phyloP scores from a whole-genome alignment of 2,888 invertebrate genomes.

The Mycalesis mineus region DNA sequence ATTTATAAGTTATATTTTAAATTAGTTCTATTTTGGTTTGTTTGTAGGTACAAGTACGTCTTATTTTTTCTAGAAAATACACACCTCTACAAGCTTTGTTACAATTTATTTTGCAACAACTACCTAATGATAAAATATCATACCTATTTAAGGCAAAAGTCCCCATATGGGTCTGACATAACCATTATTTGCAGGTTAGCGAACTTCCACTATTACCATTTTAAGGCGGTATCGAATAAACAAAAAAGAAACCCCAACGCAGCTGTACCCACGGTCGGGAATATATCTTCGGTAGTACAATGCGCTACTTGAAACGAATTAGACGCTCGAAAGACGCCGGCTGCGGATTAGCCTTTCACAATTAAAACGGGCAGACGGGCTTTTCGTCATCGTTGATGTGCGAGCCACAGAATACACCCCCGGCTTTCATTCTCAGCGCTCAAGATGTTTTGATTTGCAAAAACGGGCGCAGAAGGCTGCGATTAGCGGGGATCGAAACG shows the following conservation, averaged over 20 bases:
- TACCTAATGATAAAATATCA: no score
- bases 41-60: no score
- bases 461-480: conserved; percentile 36
- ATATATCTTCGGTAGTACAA: conserved; percentile 42
- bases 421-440: conserved; percentile 41
- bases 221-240: no score
- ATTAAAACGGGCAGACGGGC: conserved; percentile 54
- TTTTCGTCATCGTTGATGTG: conserved; percentile 44
- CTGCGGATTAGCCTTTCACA: conserved; percentile 57
- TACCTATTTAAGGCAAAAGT: no score
- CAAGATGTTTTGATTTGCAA: conserved; percentile 47
- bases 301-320: conserved; percentile 63
- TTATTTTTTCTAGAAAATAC: no score
- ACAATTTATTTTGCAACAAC: no score
- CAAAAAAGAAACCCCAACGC: conserved; percentile 28
- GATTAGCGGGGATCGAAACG: conserved; percentile 30
- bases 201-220: no score
- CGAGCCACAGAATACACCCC: conserved; percentile 45
- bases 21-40: no score
- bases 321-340: conserved; percentile 54
- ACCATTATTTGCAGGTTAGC: no score
- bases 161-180: no score
- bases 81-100: no score
- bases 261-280: conserved; percentile 44
- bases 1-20: no score